Evolutionary conservation across 2,113 vertebrate species (phyloP).

Genomic region (Engystomops pustulosus): DNA sequence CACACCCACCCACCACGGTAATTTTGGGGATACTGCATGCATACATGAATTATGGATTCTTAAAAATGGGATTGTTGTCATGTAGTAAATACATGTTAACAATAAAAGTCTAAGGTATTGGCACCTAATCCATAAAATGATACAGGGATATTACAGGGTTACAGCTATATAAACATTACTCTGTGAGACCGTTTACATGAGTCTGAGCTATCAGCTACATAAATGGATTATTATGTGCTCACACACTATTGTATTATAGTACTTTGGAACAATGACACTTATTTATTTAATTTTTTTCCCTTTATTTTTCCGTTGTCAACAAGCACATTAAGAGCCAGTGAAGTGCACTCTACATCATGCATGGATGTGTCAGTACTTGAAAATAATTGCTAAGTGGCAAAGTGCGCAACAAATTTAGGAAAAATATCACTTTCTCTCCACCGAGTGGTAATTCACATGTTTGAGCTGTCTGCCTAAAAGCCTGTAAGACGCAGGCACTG

Average conservation of each 20-base stretch:
- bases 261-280: neutral
- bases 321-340: slow-evolving; percentile 23
- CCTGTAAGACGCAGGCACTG: slow-evolving; percentile 4
- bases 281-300: slow-evolving; percentile 4
- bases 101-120: neutral
- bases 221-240: slow-evolving; percentile 10
- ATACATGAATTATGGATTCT: no score
- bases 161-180: neutral
- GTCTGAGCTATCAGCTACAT: neutral
- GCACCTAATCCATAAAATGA: neutral
- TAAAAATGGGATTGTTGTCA: no score
- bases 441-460: slow-evolving; percentile 39
- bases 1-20: no score
- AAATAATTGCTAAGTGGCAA: slow-evolving; percentile 56
- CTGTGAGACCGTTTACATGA: neutral
- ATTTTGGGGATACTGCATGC: no score
- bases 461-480: slow-evolving; percentile 46
- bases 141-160: no score
- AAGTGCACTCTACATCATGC: slow-evolving; percentile 44
- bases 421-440: slow-evolving; percentile 44
- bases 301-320: slow-evolving; percentile 25
- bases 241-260: neutral
- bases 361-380: slow-evolving; percentile 36
- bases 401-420: slow-evolving; percentile 50
- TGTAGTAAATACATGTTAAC: neutral